phyloP scores from a whole-genome alignment of 2,113 vertebrate species.

The Petrocephalus zakoni region DNA sequence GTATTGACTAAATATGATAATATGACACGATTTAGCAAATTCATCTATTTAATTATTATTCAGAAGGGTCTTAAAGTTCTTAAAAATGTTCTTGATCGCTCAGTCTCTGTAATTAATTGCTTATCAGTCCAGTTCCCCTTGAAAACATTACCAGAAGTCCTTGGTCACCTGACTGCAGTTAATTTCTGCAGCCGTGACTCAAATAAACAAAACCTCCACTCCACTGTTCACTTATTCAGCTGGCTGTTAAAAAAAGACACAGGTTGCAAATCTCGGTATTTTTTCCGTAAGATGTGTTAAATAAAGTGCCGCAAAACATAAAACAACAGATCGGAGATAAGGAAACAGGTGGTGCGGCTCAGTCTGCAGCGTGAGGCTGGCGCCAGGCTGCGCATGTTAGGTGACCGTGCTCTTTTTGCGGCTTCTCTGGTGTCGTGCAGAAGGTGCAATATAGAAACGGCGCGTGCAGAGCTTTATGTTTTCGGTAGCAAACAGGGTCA shows the following conservation, averaged over 20 bases:
- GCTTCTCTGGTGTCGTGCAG: not conserved
- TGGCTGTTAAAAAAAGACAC: not conserved
- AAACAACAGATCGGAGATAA: not conserved
- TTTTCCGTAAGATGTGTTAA: not conserved
- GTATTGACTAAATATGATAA: not conserved
- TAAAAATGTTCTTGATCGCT: not conserved
- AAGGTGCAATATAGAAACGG: not conserved
- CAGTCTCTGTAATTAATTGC: not conserved
- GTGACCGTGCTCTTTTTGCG: not conserved
- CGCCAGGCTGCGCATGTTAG: not conserved
- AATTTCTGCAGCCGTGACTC: slow-evolving; percentile 7
- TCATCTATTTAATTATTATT: not conserved
- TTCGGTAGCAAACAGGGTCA: not conserved
- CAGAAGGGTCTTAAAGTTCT: not conserved
- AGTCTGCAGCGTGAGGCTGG: not conserved
- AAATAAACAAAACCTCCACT: not conserved
- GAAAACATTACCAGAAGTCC: slow-evolving; percentile 38
- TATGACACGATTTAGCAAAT: not conserved
- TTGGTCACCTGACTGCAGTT: not conserved
- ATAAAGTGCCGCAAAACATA: not conserved
- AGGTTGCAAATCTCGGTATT: not conserved
- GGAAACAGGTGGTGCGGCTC: not conserved
- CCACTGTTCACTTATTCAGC: not conserved
- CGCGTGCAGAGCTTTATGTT: not conserved
- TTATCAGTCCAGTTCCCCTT: not conserved